A percentile compares a stretch with the other conserved stretches of the same genome.
These are phyloP conservation scores for Zele albiditarsus DNA, from an alignment of 2,888 invertebrate species.

Conservation along the genomic window DNA sequence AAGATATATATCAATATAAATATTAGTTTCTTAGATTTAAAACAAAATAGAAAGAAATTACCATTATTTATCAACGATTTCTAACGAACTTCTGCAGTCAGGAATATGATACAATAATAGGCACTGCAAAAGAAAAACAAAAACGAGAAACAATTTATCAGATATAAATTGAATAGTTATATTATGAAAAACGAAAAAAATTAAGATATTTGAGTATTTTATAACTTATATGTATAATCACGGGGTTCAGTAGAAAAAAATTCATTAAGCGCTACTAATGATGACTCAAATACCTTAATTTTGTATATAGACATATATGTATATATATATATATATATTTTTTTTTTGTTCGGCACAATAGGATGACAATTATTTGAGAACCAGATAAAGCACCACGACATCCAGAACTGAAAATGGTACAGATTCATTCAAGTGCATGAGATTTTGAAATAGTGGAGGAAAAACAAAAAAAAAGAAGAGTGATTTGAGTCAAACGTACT, in stretches of 20 bases:
- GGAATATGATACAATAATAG: conserved; percentile 62
- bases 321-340: neutral
- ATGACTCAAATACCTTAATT: conserved; percentile 55
- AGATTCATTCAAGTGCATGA: conserved; percentile 23
- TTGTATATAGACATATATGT: conserved; percentile 40
- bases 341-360: conserved; percentile 47
- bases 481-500: neutral
- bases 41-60: conserved; percentile 23
- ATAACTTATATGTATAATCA: neutral
- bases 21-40: neutral
- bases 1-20: conserved; percentile 15
- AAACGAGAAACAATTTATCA: neutral
- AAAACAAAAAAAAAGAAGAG: neutral
- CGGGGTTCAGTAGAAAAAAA: neutral
- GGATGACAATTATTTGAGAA: conserved; percentile 63
- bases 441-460: neutral
- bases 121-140: conserved; percentile 62
- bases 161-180: conserved; percentile 29
- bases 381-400: conserved; percentile 68
- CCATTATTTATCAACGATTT: conserved; percentile 22
- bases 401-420: conserved; percentile 68
- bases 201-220: conserved; percentile 53
- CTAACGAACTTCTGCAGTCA: conserved; percentile 50
- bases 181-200: conserved; percentile 32
- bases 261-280: neutral